A percentile compares a stretch with the other conserved stretches of the same genome.
Conservation (phyloP, 2,888 invertebrate species). For the Lepidocyrtinus sp. region DNA sequence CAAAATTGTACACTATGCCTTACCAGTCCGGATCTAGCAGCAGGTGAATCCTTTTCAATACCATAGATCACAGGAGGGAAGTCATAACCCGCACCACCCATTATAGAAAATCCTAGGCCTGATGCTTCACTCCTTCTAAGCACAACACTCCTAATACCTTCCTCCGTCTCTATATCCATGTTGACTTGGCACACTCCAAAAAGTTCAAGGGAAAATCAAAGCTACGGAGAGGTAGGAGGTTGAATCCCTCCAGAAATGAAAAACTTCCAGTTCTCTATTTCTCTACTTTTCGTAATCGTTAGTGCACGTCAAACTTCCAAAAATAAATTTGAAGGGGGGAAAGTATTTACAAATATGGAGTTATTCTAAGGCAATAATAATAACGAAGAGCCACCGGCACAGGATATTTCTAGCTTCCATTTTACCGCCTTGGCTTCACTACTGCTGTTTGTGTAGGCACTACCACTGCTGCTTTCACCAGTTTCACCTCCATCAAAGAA, state of each 20-base stretch:
- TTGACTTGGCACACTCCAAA: constrained; percentile 69
- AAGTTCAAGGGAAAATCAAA: background rate
- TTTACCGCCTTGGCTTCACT: too few species aligned
- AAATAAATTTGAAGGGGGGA: background rate
- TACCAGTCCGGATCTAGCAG: constrained; percentile 91
- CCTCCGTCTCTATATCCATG: constrained; percentile 63
- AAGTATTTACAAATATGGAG: background rate
- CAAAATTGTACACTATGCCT: too few species aligned
- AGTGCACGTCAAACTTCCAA: background rate
- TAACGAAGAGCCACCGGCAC: background rate
- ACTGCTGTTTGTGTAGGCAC: too few species aligned
- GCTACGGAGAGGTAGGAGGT: background rate
- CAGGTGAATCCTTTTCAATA: constrained; percentile 94
- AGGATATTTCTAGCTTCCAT: too few species aligned
- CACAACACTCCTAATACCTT: constrained; percentile 68
- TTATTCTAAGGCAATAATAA: background rate
- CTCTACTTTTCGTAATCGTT: too few species aligned
- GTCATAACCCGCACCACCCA: constrained; percentile 85
- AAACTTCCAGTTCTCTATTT: background rate
- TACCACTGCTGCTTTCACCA: background rate
- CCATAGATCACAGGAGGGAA: constrained; percentile 94
- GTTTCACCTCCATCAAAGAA: background rate
- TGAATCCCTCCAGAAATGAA: background rate
- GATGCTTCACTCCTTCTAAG: constrained; percentile 67
- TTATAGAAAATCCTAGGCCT: constrained; percentile 87